Conservation (phyloP, 2,797 vertebrate species). For the Mus spretus region DNA sequence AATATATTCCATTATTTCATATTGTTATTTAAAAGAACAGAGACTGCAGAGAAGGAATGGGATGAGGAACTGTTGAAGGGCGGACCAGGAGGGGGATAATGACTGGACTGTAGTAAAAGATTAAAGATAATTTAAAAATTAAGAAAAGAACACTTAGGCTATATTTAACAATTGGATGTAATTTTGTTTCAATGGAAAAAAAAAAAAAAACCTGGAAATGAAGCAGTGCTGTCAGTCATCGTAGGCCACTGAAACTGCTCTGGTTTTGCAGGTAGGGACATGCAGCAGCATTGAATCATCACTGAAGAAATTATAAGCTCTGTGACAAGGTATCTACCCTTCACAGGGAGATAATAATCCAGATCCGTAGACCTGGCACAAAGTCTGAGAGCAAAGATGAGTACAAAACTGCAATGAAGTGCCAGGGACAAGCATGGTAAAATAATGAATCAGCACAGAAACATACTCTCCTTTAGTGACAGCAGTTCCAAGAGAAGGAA, state of each 20-base stretch:
- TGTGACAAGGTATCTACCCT: neutral
- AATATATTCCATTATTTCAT: neutral
- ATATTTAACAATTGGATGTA: neutral
- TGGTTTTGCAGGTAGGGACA: neutral
- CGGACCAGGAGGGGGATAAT: neutral
- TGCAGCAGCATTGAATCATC: neutral
- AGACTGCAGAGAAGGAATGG: neutral
- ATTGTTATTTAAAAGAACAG: neutral
- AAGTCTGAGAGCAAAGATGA: slow-evolving; percentile 1
- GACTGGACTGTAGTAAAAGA: neutral
- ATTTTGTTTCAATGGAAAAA: neutral
- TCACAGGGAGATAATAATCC: neutral
- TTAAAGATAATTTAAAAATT: neutral
- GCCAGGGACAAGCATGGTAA: neutral
- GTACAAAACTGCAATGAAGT: neutral
- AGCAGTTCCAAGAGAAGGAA: slow-evolving; percentile 41
- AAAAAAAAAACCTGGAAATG: too few species aligned
- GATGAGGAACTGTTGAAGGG: neutral
- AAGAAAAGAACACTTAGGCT: neutral
- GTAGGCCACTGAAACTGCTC: neutral
- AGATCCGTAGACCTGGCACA: neutral
- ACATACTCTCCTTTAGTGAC: slow-evolving; percentile 59
- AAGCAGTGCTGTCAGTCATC: neutral
- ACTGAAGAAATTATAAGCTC: neutral
- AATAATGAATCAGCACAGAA: slow-evolving; percentile 33